Conservation (phyloP, 1,140 invertebrate genomes). For the Drosophila busckii region DNA sequence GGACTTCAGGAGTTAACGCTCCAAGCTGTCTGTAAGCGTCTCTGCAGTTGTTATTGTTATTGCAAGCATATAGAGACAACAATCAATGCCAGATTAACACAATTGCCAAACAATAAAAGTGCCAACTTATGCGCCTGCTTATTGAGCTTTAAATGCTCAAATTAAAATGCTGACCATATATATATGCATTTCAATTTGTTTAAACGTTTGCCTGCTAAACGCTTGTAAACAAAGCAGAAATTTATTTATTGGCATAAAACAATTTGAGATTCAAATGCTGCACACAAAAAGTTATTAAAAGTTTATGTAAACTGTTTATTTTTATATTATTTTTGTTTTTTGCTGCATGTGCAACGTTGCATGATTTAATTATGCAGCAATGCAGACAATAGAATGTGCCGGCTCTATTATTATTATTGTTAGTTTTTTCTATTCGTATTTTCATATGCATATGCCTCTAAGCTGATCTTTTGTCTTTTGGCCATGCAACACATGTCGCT, state of each 20-base stretch:
- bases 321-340: conserved; percentile 1
- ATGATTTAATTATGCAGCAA: conserved; percentile 67
- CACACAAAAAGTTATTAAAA: conserved; percentile 56
- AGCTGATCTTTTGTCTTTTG: conserved; percentile 41
- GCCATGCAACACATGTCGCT: conserved; percentile 48
- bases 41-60: conserved; percentile 32
- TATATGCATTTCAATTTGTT: no score
- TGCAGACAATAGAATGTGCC: conserved; percentile 34
- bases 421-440: neutral
- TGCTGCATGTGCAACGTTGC: conserved; percentile 14
- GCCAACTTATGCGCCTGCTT: conserved; percentile 44
- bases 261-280: conserved; percentile 62
- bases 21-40: conserved; percentile 31
- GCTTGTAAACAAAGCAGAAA: conserved; percentile 26
- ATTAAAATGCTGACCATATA: neutral
- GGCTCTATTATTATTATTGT: conserved; percentile 1
- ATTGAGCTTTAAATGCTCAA: conserved; percentile 45
- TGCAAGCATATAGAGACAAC: conserved; percentile 20
- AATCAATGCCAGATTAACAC: conserved; percentile 74
- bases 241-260: conserved; percentile 66
- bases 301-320: conserved; percentile 44
- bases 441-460: conserved; percentile 35
- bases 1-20: conserved; percentile 54
- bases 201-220: no score
- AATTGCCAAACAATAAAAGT: conserved; percentile 77